Base-by-base conservation (phyloP, 2,113 vertebrate genomes). In the Nestor notabilis region DNA sequence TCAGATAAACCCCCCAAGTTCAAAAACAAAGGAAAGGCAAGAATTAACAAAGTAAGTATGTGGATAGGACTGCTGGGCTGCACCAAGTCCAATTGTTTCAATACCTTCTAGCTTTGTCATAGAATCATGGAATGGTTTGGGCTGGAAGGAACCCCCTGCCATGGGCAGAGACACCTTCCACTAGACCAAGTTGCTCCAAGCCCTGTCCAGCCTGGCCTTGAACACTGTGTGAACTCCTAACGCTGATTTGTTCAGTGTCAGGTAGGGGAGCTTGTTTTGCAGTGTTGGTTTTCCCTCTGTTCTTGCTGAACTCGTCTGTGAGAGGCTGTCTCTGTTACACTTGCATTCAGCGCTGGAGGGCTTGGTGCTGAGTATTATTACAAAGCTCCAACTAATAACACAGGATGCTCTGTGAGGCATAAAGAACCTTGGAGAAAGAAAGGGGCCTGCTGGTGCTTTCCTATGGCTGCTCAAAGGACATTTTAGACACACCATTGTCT, bases 401-500 rank as follows among this genome's bases (percentile, higher is more conserved):
- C 24, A 46, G n/a, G 29, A 17, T 39, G 14, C 43, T 80, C 33
- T 52, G 20, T 65, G 89, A 86, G 20, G 29, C 47, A 7, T 72
- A 39, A 72, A 69, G 47, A 66, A 12, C 39, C 63, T 56, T 4
- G 41, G 52, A 71, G 44, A 23, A 64, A 79, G 46, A 76, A 79
- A 31, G 58, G 27, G 16, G 3, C 63, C 39, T 0, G 0, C 35
- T 56, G 43, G 13, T 5, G 35, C 37, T 84, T 58, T 68, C 35
- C 39, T 55, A 29, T 79, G 46, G 5, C 5, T 84, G 46, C 44
- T 72, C 21, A 37, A 39, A 69, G 58, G 35, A 20, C 25, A 5
- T 69, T 87, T 74, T 47, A 35, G 29, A 50, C 33, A 33, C 53
- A 28, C 35, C 1, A 0, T 31, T 80, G 28, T 60, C 47, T 79